These are phyloP conservation scores for Drosophila subobscura DNA, from an alignment of 1,140 invertebrate genomes.

Conservation along the genomic window DNA sequence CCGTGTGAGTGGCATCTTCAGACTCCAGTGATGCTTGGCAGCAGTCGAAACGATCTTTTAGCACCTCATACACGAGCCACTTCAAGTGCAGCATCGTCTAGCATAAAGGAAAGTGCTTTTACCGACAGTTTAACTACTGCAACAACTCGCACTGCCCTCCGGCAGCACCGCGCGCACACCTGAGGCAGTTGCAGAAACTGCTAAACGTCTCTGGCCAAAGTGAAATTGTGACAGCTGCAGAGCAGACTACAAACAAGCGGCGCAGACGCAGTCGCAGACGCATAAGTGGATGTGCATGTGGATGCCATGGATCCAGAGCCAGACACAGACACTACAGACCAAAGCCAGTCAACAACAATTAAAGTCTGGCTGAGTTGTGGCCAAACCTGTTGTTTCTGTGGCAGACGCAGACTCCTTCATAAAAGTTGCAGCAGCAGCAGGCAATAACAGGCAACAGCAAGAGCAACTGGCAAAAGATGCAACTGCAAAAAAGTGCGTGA, in stretches of 20 bases:
- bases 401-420: slow-evolving; percentile 38
- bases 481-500: slow-evolving; percentile 41
- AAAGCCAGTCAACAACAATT: slow-evolving; percentile 48
- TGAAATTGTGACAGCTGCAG: slow-evolving; percentile 71
- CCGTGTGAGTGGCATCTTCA: slow-evolving; percentile 2
- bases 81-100: slow-evolving; percentile 16
- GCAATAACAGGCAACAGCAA: neutral
- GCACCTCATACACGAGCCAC: slow-evolving; percentile 28
- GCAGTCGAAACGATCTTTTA: slow-evolving; percentile 27
- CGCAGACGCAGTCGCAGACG: slow-evolving; percentile 30
- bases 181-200: neutral
- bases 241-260: slow-evolving; percentile 58
- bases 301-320: slow-evolving; percentile 5
- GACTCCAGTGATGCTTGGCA: neutral
- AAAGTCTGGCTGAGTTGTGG: slow-evolving; percentile 55
- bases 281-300: neutral
- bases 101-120: slow-evolving; percentile 54
- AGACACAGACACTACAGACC: slow-evolving; percentile 26
- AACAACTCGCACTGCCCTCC: neutral
- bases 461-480: slow-evolving; percentile 23
- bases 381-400: slow-evolving; percentile 54
- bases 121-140: slow-evolving; percentile 41
- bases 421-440: slow-evolving; percentile 41
- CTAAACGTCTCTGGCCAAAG: slow-evolving; percentile 65
- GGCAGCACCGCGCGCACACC: slow-evolving; percentile 4